Base-by-base conservation (phyloP, 2,888 invertebrate genomes). In the Notodromas monacha region DNA sequence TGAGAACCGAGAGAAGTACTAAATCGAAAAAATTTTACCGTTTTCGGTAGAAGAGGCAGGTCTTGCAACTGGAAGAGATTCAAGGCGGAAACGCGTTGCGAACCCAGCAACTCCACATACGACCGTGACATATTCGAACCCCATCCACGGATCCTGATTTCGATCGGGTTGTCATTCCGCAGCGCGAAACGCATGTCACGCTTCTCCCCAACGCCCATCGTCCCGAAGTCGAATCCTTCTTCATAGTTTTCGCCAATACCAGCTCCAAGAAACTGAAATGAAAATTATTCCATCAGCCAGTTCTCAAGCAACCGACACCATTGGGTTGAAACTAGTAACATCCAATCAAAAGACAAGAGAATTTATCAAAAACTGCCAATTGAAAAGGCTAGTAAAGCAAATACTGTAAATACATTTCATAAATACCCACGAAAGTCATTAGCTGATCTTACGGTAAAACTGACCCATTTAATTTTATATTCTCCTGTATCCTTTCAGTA, bases 131-230 rank as follows among this genome's bases (percentile, higher is more conserved):
- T 52, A 38, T 63, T 62, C 4, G 58, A 57, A 28, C 57, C 56
- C 51, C 63, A 57, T 16, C 56, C 55, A 36, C 54, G 56, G 36
- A 66, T 42, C 34, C 57, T 56, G 39, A 73, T 58, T 40, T 60
- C 57, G 15, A 70, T 62, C 8, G 72, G 70, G 50, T 73, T 73
- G 36, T 60, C 57, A 49, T 74, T 74, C 38, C 63, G 54, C 16
- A 73, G 45, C 15, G 66, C 60, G 47, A 72, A 65, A 41, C 60
- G 52, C 39, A 72, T 63, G 39, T 64, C 64, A 41, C 66, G 63
- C 39, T 61, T 60, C 31, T 57, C 57, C 26, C 46, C 48, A 31
- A 51, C 44, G 16, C 55, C 53, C 36, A 58, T 41, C 13, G 54
- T 50, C 29, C 58, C 58, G 44, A 58, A 56, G 40, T 58, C 55